phyloP scores from a whole-genome alignment of 2,797 vertebrate species.

The Arrhamphus sclerolepis region DNA sequence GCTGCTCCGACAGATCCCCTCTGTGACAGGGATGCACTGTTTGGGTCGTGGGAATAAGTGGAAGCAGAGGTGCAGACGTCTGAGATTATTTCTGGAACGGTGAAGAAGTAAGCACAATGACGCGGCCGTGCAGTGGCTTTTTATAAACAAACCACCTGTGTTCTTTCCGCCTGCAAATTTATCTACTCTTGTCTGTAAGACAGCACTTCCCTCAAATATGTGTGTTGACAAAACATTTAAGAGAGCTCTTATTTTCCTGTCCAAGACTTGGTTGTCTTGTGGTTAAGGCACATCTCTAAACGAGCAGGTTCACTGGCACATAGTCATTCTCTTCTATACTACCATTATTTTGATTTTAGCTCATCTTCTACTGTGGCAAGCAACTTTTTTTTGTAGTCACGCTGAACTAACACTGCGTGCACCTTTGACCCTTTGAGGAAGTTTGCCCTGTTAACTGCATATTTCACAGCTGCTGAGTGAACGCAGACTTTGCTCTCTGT shows the following conservation, averaged over 20 bases:
- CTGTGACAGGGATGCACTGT: slow-evolving; percentile 6
- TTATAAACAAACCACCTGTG: slow-evolving; percentile 47
- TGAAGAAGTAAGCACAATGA: slow-evolving; percentile 15
- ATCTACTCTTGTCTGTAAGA: slow-evolving; percentile 10
- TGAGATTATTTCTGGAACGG: slow-evolving; percentile 43
- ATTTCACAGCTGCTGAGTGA: slow-evolving; percentile 27
- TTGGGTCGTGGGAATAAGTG: slow-evolving; percentile 7
- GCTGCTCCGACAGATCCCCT: slow-evolving; percentile 30
- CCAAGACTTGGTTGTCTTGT: too few relatives aligned
- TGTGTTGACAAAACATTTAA: slow-evolving; percentile 43
- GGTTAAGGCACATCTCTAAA: too few relatives aligned
- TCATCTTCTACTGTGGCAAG: slow-evolving; percentile 41
- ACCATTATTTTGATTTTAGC: slow-evolving; percentile 25
- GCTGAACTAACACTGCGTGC: slow-evolving; percentile 14
- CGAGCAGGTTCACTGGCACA: neutral
- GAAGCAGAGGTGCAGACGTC: slow-evolving; percentile 20
- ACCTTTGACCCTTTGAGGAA: slow-evolving; percentile 76
- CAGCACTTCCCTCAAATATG: slow-evolving; percentile 21
- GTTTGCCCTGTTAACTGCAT: slow-evolving; percentile 23
- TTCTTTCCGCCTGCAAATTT: slow-evolving; percentile 33
- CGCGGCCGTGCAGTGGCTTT: slow-evolving; percentile 15
- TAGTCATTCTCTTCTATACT: neutral
- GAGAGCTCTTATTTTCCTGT: neutral
- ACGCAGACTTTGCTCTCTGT: slow-evolving; percentile 65
- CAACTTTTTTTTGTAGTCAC: slow-evolving; percentile 14